Conservation (phyloP, 2,888 invertebrate species). For the Chelonus formosanus region DNA sequence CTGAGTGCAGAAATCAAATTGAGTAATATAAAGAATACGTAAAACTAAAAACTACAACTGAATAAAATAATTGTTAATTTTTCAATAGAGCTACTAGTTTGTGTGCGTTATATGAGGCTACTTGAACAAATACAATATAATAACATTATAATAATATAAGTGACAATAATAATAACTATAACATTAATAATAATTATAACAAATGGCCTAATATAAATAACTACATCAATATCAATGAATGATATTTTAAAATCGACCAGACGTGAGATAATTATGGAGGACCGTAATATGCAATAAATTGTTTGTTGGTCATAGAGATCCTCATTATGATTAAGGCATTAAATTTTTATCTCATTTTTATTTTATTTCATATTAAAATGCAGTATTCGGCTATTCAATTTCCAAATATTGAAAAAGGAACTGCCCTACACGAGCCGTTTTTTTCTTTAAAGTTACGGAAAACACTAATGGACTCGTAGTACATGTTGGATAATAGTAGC, state of each 20-base stretch:
- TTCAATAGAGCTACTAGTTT: no score
- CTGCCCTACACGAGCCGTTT: constrained; percentile 27
- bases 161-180: constrained; percentile 3
- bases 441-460: constrained; percentile 5
- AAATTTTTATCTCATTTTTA: constrained; percentile 21
- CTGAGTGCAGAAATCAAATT: neutral
- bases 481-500: constrained; percentile 42
- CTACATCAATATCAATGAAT: constrained; percentile 9
- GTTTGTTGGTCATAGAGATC: constrained; percentile 28
- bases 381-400: constrained; percentile 18
- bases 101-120: no score
- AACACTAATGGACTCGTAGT: constrained; percentile 45
- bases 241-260: constrained; percentile 22
- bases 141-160: constrained; percentile 10
- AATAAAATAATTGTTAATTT: neutral
- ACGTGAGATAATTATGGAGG: constrained; percentile 22
- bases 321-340: constrained; percentile 27
- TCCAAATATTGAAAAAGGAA: constrained; percentile 21
- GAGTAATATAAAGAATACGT: neutral
- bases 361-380: constrained; percentile 3
- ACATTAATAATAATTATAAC: constrained; percentile 14
- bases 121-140: neutral
- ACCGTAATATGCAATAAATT: constrained; percentile 19
- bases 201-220: constrained; percentile 14
- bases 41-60: neutral